Percentiles rank a stretch among this genome's conserved stretches.
phyloP scores from a whole-genome alignment of 2,113 vertebrate species.

The Corythoichthys haematopterus region DNA sequence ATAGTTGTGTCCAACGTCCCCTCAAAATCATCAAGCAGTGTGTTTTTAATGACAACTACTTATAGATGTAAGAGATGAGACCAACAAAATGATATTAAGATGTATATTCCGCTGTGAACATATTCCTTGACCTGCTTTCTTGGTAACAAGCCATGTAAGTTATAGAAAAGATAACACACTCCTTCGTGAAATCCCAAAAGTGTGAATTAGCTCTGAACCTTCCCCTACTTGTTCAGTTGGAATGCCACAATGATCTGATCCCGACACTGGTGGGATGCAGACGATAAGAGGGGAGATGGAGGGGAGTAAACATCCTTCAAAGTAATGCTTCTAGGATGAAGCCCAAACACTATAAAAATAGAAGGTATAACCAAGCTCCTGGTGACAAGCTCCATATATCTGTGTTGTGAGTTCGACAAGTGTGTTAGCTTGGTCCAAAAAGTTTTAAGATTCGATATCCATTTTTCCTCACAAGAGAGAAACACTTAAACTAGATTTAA shows the following conservation, averaged over 20 bases:
- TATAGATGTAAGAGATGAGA: background rate
- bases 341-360: slow-evolving; percentile 41
- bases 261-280: slow-evolving; percentile 31
- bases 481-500: slow-evolving; percentile 15
- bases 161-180: slow-evolving; percentile 6
- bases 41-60: background rate
- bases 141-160: slow-evolving; percentile 40
- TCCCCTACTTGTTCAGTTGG: background rate
- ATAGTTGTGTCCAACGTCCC: background rate
- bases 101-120: slow-evolving; percentile 49
- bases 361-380: slow-evolving; percentile 27
- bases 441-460: slow-evolving; percentile 6
- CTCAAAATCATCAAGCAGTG: background rate
- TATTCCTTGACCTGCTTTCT: slow-evolving; percentile 39
- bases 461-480: slow-evolving; percentile 23
- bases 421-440: slow-evolving; percentile 23
- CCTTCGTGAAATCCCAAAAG: background rate
- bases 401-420: slow-evolving; percentile 19
- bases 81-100: slow-evolving; percentile 18
- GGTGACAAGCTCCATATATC: slow-evolving; percentile 30
- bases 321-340: slow-evolving; percentile 32
- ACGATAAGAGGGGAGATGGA: slow-evolving; percentile 10
- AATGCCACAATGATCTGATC: slow-evolving; percentile 9
- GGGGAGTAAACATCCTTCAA: slow-evolving; percentile 42
- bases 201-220: background rate